A percentile compares a stretch with the other conserved stretches of the same genome.
Evolutionary conservation across 1,140 invertebrate genomes (phyloP).

Genomic region (Aricia agestis): DNA sequence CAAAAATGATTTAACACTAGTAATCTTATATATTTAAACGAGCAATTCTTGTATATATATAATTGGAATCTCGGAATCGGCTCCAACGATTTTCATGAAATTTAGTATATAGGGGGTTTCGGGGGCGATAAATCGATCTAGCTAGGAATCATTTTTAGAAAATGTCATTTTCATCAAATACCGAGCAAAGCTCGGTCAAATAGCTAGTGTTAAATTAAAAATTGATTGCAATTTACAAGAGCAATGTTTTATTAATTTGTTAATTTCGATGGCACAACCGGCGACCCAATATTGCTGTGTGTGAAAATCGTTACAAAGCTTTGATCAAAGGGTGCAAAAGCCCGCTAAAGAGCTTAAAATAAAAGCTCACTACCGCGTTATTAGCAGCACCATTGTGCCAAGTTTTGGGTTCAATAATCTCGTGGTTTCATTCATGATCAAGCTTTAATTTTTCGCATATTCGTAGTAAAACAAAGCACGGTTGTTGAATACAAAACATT

Average conservation of each 20-base stretch:
- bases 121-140: too few species aligned
- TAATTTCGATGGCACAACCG: not conserved
- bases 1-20: too few species aligned
- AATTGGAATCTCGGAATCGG: too few species aligned
- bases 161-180: too few species aligned
- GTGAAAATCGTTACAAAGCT: constrained; percentile 6
- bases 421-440: constrained; percentile 1
- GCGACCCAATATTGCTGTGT: constrained; percentile 1
- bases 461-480: not conserved
- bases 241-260: not conserved
- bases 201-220: too few species aligned
- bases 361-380: constrained; percentile 9
- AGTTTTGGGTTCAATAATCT: constrained; percentile 9
- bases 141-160: too few species aligned
- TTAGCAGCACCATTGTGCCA: not conserved
- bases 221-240: not conserved
- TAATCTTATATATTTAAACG: too few species aligned
- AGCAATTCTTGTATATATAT: too few species aligned
- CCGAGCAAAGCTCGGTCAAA: too few species aligned
- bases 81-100: too few species aligned
- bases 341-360: constrained; percentile 7
- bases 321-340: constrained; percentile 15
- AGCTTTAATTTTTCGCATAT: not conserved
- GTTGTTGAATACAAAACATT: not conserved
- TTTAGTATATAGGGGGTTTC: too few species aligned